Evolutionary conservation across 2,113 vertebrate species (phyloP), one percentile per base, ranked within the genome.

Genomic region (Campylorhamphus procurvoides): DNA sequence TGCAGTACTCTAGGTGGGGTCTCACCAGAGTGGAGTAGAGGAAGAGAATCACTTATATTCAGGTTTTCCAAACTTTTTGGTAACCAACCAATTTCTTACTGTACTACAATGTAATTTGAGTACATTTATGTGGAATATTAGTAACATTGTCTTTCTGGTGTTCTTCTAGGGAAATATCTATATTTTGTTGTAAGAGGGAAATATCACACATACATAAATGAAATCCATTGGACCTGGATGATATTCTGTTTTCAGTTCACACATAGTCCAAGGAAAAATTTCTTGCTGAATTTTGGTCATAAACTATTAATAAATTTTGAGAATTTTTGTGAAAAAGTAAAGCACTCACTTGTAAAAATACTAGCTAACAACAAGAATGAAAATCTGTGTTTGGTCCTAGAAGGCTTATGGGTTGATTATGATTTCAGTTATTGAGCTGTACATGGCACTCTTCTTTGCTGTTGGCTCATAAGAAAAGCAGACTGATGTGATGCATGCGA

Each of bases 351-450:
- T 75, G 12, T 59, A 46, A 52, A 79, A 88, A 25, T 6, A 18
- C 35, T 73, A 39, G 35, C n/a, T 71, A 68, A 76, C 76, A 92
- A 63, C 19, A 59, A 64, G 40, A 46, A 72, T 84, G 93, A 92
- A 77, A 49, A 86, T 69, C 72, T 63, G 16, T 35, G 29, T 59
- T 67, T n/a, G 58, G 47, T 17, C 37, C 25, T 71, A 33, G 68
- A 69, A 58, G 47, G 31, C 28, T 60, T 63, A 15, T 60, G 67
- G n/a, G 18, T 37, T 83, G 72, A 47, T 63, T 7, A 9, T 49
- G 58, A 40, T 71, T 91, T 68, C 49, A 87, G 82, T 90, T 85
- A n/a, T 63, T 59, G 89, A 95, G 67, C 92, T 96, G 91, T 82
- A 76, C 75, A 71, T 91, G 71, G 80, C 71, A 42, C n/a, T 74